Conservation (phyloP, 2,797 vertebrate species). For the Hypotaenidia philippensis region DNA sequence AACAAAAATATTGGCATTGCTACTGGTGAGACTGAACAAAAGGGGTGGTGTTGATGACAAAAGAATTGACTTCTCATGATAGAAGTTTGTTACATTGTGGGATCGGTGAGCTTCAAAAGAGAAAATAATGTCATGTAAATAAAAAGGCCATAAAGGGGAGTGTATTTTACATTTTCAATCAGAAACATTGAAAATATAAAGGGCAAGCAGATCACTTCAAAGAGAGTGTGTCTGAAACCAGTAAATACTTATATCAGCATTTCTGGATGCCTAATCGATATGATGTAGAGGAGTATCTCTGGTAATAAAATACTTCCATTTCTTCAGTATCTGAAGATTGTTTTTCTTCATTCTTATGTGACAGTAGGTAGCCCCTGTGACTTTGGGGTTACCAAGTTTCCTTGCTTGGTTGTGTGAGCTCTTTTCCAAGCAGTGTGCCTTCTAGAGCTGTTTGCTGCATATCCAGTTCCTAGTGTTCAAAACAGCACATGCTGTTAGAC, state of each 20-base stretch:
- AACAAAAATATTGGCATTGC: neutral
- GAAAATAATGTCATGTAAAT: neutral
- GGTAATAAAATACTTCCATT: neutral
- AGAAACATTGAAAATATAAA: neutral
- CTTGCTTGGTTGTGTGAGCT: neutral
- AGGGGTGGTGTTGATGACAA: neutral
- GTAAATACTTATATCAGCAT: neutral
- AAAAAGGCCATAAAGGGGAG: neutral
- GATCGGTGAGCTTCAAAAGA: neutral
- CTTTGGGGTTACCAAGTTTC: neutral
- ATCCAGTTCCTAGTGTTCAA: neutral
- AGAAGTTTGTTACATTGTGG: neutral
- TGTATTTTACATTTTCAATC: neutral
- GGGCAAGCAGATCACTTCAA: neutral
- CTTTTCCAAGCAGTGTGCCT: neutral
- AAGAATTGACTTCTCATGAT: neutral
- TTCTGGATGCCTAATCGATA: neutral
- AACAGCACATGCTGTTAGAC: rapidly evolving
- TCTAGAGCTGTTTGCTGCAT: neutral
- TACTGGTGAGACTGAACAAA: neutral
- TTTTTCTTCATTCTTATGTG: neutral
- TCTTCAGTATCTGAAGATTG: neutral
- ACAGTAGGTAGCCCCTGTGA: neutral
- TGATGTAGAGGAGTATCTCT: neutral
- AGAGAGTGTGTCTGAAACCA: neutral